These are phyloP conservation scores for Mustela erminea DNA, from an alignment of 2,797 vertebrate species.

Conservation along the genomic window DNA sequence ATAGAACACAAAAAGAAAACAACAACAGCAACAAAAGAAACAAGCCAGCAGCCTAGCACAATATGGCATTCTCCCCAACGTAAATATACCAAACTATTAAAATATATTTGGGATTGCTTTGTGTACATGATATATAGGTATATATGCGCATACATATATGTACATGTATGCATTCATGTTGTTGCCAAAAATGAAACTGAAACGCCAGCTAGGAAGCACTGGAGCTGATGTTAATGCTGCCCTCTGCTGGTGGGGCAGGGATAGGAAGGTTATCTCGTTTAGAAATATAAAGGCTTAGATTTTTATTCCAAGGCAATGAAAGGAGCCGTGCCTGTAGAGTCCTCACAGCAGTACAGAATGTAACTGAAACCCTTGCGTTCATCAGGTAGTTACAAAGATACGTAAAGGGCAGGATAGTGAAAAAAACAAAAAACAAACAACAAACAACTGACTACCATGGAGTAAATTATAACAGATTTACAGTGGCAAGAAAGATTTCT, in stretches of 20 bases:
- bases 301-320: not conserved
- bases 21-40: not conserved
- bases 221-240: not conserved
- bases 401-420: not conserved
- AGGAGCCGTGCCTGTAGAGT: not conserved
- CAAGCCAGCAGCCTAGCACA: not conserved
- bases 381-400: not conserved
- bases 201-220: not conserved
- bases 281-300: not conserved
- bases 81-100: not conserved
- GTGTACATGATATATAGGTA: not conserved
- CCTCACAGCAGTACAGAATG: not conserved
- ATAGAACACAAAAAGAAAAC: not conserved
- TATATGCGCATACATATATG: not conserved
- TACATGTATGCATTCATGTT: not conserved
- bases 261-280: not conserved
- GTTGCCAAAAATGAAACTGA: not conserved
- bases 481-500: not conserved
- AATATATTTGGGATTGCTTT: not conserved
- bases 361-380: not conserved
- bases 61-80: not conserved
- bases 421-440: too few species aligned
- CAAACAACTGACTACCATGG: not conserved
- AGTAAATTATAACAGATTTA: not conserved
- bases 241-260: slow-evolving; percentile 19